Conservation (phyloP, 2,113 vertebrate species). For the Calypte anna region DNA sequence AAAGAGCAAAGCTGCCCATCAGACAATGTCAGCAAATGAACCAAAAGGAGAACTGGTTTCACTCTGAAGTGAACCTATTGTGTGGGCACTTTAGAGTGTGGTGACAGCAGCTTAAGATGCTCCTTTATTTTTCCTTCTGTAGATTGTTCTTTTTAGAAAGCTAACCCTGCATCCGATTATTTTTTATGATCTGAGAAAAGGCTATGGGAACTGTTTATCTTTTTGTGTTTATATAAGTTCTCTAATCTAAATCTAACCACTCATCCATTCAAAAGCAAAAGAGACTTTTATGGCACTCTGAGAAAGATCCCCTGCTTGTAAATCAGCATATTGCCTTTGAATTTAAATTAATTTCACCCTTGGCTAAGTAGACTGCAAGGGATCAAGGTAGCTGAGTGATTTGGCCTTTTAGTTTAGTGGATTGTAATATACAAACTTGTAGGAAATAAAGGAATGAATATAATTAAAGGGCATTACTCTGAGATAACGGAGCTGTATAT, state of each 20-base stretch:
- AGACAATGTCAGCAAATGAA: conserved; percentile 62
- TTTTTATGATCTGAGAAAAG: conserved; percentile 58
- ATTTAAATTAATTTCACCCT: conserved; percentile 56
- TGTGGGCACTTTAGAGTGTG: neutral
- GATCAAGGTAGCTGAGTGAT: conserved; percentile 8
- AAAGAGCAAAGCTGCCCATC: conserved; percentile 55
- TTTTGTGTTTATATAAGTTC: conserved; percentile 39
- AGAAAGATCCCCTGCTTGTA: neutral
- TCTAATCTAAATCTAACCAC: conserved; percentile 40
- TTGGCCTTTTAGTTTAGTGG: neutral
- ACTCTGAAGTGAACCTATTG: conserved; percentile 50
- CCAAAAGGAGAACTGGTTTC: conserved; percentile 52
- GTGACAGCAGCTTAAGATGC: conserved; percentile 38
- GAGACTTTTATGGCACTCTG: neutral
- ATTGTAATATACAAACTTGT: neutral
- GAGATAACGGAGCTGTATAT: neutral
- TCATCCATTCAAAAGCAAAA: conserved; percentile 38
- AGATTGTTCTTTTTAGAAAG: conserved; percentile 9
- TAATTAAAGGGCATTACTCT: conserved; percentile 1
- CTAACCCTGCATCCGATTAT: conserved; percentile 6
- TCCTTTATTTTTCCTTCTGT: conserved; percentile 49
- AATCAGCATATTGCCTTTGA: conserved; percentile 9
- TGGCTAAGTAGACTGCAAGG: neutral
- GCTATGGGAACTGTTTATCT: conserved; percentile 40
- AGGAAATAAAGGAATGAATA: conserved; percentile 17